Evolutionary conservation across 2,113 vertebrate species (phyloP), one percentile per base, ranked within the genome.

Genomic region (Tachycineta bicolor): DNA sequence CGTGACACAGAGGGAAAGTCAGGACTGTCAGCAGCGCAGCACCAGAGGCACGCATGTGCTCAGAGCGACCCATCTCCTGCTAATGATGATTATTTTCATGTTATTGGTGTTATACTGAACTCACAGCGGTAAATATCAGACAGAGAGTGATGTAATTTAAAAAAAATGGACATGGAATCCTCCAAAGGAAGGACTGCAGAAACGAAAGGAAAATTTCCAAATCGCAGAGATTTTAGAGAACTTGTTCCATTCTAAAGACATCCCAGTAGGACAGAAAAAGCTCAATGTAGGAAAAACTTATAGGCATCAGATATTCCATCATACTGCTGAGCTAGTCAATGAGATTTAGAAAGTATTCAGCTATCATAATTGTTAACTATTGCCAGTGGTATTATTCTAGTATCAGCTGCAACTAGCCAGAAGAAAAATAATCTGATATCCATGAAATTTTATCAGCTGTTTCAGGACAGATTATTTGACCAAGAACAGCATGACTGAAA

Each of bases 281-380:
- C 33, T 69, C 50, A 83, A 69, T 74, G 67, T 33, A 86, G 22
- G 47, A 86, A 93, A 71, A 73, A 34, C 43, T 59, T 53, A 86
- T 23, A 77, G 47, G 17, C 20, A 90, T 88, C 46, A 70, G 73
- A 44, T 44, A 93, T 55, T 85, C 86, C 43, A 67, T 86, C 88
- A 26, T 60, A 56, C 29, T 89, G 68, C 71, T 63, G 71, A 80
- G 71, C 12, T 59, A 77, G 67, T 89, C 87, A 68, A 37, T 64
- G 49, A 89, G 53, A 89, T 89, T 76, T 68, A 79, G 69, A 84
- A 89, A 94, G 59, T 64, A 87, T 41, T 89, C 74, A 76, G 65
- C 39, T 50, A 83, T 69, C 26, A 33, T 75, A 49, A 74, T 93
- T 88, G 52, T 12, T 80, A 77, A 95, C 71, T 53, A 80, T 6